Conservation (phyloP, 2,888 invertebrate species). For the Eupelmus urozonus region DNA sequence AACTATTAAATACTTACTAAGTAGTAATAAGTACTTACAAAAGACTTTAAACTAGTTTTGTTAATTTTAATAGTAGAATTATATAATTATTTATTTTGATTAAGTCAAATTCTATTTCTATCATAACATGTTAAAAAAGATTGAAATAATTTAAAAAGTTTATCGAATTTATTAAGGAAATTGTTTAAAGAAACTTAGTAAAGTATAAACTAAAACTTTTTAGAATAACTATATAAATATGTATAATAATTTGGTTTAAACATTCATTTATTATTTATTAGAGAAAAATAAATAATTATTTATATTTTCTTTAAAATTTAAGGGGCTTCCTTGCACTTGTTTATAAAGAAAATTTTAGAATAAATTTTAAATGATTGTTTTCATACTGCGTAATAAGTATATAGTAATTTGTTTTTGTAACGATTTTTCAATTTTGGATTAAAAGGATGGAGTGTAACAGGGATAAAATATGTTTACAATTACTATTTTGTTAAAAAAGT, state of each 20-base stretch:
- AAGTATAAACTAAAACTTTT: neutral
- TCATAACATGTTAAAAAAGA: neutral
- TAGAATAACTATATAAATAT: too few relatives aligned
- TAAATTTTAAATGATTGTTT: neutral
- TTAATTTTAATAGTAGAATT: constrained; percentile 12
- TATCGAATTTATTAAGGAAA: neutral
- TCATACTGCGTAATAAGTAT: constrained; percentile 46
- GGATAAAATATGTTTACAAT: neutral
- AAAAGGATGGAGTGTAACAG: constrained; percentile 32
- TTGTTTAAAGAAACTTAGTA: neutral
- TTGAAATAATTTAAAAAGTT: constrained; percentile 9
- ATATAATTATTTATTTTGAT: constrained; percentile 40
- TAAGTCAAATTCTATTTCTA: constrained; percentile 12
- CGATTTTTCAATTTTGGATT: constrained; percentile 1
- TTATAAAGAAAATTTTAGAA: constrained; percentile 17
- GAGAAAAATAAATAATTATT: too few relatives aligned
- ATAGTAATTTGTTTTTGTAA: constrained; percentile 36
- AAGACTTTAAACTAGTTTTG: constrained; percentile 23
- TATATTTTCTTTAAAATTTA: neutral
- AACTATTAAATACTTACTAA: constrained; percentile 41
- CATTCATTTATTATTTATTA: too few relatives aligned
- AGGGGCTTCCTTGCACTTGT: constrained; percentile 47
- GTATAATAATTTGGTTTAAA: too few relatives aligned
- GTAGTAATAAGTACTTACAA: constrained; percentile 29
- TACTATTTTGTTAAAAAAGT: neutral